These are phyloP conservation scores for Ophioderma brevispina DNA, from an alignment of 35 echinoderm and acorn worm species.

Conservation along the genomic window DNA sequence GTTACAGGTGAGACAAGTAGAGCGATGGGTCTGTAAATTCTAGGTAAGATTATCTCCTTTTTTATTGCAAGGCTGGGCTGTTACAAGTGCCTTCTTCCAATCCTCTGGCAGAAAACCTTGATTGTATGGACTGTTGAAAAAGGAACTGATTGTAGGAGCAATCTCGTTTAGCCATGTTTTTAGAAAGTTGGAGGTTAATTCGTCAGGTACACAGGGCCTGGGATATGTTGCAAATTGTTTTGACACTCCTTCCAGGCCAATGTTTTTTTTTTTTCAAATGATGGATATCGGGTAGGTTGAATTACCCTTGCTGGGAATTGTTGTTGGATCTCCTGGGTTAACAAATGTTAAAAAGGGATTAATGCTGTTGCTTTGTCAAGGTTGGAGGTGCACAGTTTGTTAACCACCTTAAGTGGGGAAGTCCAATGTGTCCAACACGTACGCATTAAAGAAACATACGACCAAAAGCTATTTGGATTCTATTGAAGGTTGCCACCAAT, in stretches of 20 bases:
- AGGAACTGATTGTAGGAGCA: slow-evolving; percentile 30
- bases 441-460: not conserved
- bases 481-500: not conserved
- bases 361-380: slow-evolving; percentile 13
- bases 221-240: slow-evolving; percentile 39
- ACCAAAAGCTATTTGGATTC: slow-evolving; percentile 30
- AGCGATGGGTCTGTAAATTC: slow-evolving; percentile 48
- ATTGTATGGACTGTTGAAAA: slow-evolving; percentile 41
- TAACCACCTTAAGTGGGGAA: slow-evolving; percentile 1
- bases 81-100: slow-evolving; percentile 51
- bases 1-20: slow-evolving; percentile 56
- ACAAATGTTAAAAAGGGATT: slow-evolving; percentile 24
- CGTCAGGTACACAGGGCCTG: slow-evolving; percentile 54
- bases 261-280: not conserved
- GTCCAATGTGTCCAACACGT: not conserved
- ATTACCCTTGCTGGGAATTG: slow-evolving; percentile 30
- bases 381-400: slow-evolving; percentile 24
- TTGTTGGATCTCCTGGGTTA: not conserved
- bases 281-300: slow-evolving; percentile 29
- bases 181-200: slow-evolving; percentile 31
- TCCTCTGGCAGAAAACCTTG: slow-evolving; percentile 22
- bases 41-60: slow-evolving; percentile 27
- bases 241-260: slow-evolving; percentile 30
- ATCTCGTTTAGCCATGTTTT: slow-evolving; percentile 26
- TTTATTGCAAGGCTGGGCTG: slow-evolving; percentile 27